Conservation (phyloP, 2,888 invertebrate genomes). For the Agriopis aurantiaria region DNA sequence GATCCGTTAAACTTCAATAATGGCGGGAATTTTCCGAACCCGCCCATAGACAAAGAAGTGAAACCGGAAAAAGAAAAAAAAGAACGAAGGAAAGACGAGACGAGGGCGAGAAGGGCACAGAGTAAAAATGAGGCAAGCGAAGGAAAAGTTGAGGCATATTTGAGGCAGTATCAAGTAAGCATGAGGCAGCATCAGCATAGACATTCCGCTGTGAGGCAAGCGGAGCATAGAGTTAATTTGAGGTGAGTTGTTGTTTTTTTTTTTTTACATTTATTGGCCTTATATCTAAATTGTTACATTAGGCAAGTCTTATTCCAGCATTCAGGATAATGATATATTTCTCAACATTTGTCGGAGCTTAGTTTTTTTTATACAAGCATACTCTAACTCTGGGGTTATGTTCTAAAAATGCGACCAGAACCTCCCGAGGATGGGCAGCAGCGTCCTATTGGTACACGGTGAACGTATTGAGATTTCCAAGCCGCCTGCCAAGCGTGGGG, state of each 20-base stretch:
- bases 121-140: conserved; percentile 68
- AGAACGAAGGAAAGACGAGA: conserved; percentile 61
- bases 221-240: conserved; percentile 81
- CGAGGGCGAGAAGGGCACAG: conserved; percentile 59
- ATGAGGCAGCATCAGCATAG: conserved; percentile 81
- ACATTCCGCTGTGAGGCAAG: conserved; percentile 80
- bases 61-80: conserved; percentile 62
- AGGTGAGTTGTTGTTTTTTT: conserved; percentile 61
- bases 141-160: conserved; percentile 80
- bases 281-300: no score
- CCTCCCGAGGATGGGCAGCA: no score
- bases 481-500: no score
- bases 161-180: conserved; percentile 81
- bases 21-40: conserved; percentile 77
- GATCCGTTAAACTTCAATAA: conserved; percentile 89
- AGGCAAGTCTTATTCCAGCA: no score
- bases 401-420: no score
- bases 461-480: no score
- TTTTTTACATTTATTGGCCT: no score
- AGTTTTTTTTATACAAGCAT: no score
- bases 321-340: no score
- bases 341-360: no score
- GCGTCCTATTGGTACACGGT: no score
- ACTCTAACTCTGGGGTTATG: no score
- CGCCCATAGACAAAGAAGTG: conserved; percentile 61